These are phyloP conservation scores for Ploceus nigricollis DNA, from an alignment of 2,113 vertebrate genomes.

Conservation along the genomic window DNA sequence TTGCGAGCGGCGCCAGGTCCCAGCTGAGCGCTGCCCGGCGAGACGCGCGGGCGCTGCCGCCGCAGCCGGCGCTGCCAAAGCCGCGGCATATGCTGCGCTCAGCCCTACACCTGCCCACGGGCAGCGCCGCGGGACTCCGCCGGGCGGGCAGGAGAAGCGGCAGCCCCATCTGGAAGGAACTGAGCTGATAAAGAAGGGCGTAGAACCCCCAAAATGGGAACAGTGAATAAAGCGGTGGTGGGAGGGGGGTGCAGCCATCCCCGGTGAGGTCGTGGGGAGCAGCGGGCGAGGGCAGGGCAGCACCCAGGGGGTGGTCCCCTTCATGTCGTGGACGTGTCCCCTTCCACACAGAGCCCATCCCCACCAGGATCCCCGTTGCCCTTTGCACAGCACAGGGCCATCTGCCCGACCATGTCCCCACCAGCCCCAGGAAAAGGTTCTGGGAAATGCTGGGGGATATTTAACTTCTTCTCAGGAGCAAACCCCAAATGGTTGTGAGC, in stretches of 20 bases:
- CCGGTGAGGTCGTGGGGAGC: background rate
- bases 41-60: slow-evolving; percentile 75
- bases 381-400: rapidly evolving
- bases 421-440: background rate
- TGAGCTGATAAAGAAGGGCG: slow-evolving; percentile 49
- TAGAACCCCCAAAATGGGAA: rapidly evolving
- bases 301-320: background rate
- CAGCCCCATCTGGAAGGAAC: slow-evolving; percentile 71
- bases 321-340: rapidly evolving
- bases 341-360: background rate
- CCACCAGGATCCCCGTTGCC: background rate
- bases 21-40: slow-evolving; percentile 80
- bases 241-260: rapidly evolving
- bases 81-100: slow-evolving; percentile 81
- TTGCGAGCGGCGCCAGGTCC: slow-evolving; percentile 79
- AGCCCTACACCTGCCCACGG: slow-evolving; percentile 82
- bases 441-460: background rate
- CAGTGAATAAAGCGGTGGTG: background rate
- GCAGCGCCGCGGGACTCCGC: slow-evolving; percentile 64
- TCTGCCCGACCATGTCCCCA: background rate
- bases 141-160: slow-evolving; percentile 64
- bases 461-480: background rate
- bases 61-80: slow-evolving; percentile 72
- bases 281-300: rapidly evolving
- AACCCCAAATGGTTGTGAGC: background rate